phyloP scores from a whole-genome alignment of 1,140 invertebrate species.

The Plutomurus gul region DNA sequence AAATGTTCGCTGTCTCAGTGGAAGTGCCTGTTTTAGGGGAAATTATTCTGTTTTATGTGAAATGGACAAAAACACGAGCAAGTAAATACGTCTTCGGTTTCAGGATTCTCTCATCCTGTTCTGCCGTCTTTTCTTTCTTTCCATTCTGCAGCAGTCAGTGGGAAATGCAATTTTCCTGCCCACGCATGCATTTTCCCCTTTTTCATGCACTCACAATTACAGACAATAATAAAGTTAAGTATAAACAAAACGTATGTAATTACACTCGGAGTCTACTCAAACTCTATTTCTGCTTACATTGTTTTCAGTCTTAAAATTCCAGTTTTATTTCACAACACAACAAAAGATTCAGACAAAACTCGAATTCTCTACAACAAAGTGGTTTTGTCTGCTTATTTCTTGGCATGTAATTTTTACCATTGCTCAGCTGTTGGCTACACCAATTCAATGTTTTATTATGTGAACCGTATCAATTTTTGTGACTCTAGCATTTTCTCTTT shows the following conservation, averaged over 20 bases:
- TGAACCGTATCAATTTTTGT: not conserved
- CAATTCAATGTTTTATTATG: slow-evolving; percentile 8
- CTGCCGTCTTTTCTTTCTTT: slow-evolving; percentile 5
- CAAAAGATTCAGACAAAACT: not conserved
- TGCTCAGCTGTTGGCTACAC: not conserved
- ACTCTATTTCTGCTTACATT: not conserved
- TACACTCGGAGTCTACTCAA: not conserved
- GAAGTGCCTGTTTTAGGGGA: too few species aligned
- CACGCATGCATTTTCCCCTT: not conserved
- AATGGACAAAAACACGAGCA: too few species aligned
- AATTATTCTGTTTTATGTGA: too few species aligned
- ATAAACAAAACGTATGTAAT: not conserved
- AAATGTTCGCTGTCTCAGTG: too few species aligned
- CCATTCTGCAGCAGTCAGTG: not conserved
- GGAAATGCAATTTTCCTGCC: slow-evolving; percentile 12
- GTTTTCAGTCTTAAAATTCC: not conserved
- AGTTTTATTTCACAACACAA: not conserved
- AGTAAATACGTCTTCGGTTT: not conserved
- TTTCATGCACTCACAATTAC: not conserved
- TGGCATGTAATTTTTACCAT: not conserved
- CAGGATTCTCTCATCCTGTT: not conserved
- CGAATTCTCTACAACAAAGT: not conserved
- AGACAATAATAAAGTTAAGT: too few species aligned
- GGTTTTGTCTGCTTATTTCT: not conserved
- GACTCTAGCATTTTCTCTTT: not conserved